Evolutionary conservation across 2,888 invertebrate species (phyloP).

Genomic region (Carterocephalus palaemon): DNA sequence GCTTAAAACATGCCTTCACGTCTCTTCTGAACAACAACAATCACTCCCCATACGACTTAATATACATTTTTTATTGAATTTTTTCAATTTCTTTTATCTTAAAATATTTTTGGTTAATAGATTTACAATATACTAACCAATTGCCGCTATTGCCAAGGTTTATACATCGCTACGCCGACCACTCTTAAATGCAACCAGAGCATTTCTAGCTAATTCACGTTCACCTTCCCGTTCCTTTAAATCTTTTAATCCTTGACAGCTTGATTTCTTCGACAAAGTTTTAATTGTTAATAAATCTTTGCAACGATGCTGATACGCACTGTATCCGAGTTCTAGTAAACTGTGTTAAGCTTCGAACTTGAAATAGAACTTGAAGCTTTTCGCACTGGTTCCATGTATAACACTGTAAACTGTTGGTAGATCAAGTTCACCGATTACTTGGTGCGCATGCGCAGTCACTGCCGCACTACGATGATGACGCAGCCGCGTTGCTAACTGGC

Average conservation of each 20-base stretch:
- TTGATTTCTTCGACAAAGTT: too few species aligned
- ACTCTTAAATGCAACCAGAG: slow-evolving; percentile 29
- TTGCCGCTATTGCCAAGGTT: too few species aligned
- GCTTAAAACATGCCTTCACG: too few species aligned
- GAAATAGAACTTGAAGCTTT: too few species aligned
- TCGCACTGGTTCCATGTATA: too few species aligned
- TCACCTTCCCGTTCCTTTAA: neutral
- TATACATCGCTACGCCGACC: slow-evolving; percentile 1
- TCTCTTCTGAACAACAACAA: slow-evolving; percentile 14
- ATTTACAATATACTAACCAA: slow-evolving; percentile 32
- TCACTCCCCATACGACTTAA: slow-evolving; percentile 26
- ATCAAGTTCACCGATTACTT: neutral
- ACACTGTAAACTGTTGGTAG: neutral
- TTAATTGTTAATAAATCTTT: too few species aligned
- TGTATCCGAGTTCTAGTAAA: too few species aligned
- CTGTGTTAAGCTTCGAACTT: too few species aligned
- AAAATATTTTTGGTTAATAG: slow-evolving; percentile 35
- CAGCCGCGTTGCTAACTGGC: slow-evolving; percentile 74
- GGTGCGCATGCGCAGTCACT: slow-evolving; percentile 32
- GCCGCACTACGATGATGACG: slow-evolving; percentile 61
- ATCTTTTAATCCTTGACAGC: too few species aligned
- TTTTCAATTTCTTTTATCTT: slow-evolving; percentile 34
- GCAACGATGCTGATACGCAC: too few species aligned
- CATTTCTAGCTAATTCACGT: slow-evolving; percentile 21
- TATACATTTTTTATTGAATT: slow-evolving; percentile 36